These are phyloP conservation scores for Andrena dorsata DNA, from an alignment of 2,888 invertebrate genomes.

Conservation along the genomic window DNA sequence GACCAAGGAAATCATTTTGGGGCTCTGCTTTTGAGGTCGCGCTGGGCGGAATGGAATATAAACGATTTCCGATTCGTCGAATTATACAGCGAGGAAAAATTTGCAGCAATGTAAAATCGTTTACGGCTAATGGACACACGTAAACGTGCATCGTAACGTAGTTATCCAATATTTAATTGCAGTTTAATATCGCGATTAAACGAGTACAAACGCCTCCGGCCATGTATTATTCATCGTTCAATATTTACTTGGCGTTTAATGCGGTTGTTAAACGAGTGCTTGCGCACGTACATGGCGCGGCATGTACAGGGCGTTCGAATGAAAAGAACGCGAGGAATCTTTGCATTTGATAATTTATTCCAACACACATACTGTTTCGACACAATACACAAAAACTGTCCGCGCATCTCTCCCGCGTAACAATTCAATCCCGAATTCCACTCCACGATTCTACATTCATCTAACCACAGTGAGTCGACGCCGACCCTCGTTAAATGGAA, in stretches of 20 bases:
- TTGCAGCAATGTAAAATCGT: conserved; percentile 8
- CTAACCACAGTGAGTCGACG: no score
- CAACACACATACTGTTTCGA: not conserved
- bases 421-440: no score
- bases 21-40: not conserved
- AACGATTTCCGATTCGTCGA: conserved; percentile 1
- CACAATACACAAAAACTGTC: no score
- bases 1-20: not conserved
- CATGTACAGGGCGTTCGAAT: not conserved
- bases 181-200: conserved; percentile 49
- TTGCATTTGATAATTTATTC: not conserved
- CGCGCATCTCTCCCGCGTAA: no score
- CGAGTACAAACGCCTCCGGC: not conserved
- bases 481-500: no score
- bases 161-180: conserved; percentile 42
- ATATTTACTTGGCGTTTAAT: conserved; percentile 49
- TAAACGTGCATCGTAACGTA: conserved; percentile 11
- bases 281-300: not conserved
- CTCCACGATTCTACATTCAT: no score
- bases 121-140: conserved; percentile 1
- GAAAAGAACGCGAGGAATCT: not conserved
- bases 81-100: conserved; percentile 13
- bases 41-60: not conserved
- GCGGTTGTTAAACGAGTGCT: conserved; percentile 23
- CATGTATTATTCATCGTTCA: conserved; percentile 49